Evolutionary conservation across 1,140 invertebrate species (phyloP), one percentile per base, ranked within the genome.

Genomic region (Medauroidea extradentata): DNA sequence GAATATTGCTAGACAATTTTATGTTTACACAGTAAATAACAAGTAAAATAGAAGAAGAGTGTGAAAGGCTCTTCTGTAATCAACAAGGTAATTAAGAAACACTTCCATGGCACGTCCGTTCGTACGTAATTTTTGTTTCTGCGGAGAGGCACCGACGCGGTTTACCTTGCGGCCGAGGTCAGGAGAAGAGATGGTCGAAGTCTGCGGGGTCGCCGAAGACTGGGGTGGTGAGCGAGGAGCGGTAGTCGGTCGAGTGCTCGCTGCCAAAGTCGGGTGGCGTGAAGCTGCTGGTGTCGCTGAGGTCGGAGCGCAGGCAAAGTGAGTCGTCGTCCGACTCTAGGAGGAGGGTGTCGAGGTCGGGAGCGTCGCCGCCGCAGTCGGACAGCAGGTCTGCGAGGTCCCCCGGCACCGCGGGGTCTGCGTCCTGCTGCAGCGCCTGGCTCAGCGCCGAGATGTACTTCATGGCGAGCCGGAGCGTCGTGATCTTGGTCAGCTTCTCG

Each of bases 401-500:
- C 14, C 7, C 7, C 5, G 39, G 8, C 2, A n/a, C 2, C 9
- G 38, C 34, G 7, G 39, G 57, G 0, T 14, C 25, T 11, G 14
- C 41, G 19, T 21, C 42, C 2, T 65, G 53, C 19, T 59, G 53
- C 27, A 69, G 61, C 13, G 63, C 51, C 25, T 76, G 68, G 43
- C 77, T 74, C 4, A 87, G 72, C 2, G 81, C 79, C 19, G 78
- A 71, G 50, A 87, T 87, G 71, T 87, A 87, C 68, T 84, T 83
- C 69, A 85, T 80, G 24, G 83, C 83, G 19, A 83, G 68, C 46
- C 79, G 68, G n/a, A 85, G 71, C 1, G 82, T 83, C 3, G 81
- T 81, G 59, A 85, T 84, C 72, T 85, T 85, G 38, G 83, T 85
- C 54, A 82, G 67, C 67, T 83, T 84, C 54, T 79, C 73, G 62